These are phyloP conservation scores for Conchocele bisecta DNA, from an alignment of 2,888 invertebrate species.

Conservation along the genomic window DNA sequence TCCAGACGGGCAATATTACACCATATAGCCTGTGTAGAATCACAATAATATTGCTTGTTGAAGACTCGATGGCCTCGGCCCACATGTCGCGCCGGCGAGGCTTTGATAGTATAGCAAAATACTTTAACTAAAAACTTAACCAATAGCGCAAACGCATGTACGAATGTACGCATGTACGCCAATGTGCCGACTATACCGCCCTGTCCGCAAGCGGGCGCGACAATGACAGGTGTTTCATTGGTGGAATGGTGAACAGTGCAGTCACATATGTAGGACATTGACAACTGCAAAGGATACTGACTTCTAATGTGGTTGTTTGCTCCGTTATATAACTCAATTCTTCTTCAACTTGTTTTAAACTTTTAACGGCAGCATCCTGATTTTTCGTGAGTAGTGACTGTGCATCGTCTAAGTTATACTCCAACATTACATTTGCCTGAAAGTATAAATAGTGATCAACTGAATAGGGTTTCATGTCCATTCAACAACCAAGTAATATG, in stretches of 20 bases:
- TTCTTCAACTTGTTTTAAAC: slow-evolving; percentile 92
- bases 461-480: background rate
- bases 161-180: too few species aligned
- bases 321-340: slow-evolving; percentile 97
- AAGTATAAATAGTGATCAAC: slow-evolving; percentile 1
- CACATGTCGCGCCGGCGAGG: too few species aligned
- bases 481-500: too few species aligned
- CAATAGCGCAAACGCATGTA: too few species aligned
- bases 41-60: too few species aligned
- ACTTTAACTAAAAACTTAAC: too few species aligned
- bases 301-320: slow-evolving; percentile 99
- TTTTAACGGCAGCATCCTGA: slow-evolving; percentile 89
- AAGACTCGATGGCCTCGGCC: too few species aligned
- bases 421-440: slow-evolving; percentile 96
- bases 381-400: slow-evolving; percentile 90
- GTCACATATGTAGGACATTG: background rate
- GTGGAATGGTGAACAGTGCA: background rate
- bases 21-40: too few species aligned
- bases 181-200: too few species aligned
- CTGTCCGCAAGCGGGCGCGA: too few species aligned
- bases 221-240: background rate
- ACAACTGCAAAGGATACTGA: slow-evolving; percentile 85
- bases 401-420: slow-evolving; percentile 96
- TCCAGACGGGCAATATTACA: too few species aligned
- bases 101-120: too few species aligned